Percentiles rank a stretch among this genome's conserved stretches.
Conservation (phyloP, 2,888 invertebrate genomes). For the Thera britannica region DNA sequence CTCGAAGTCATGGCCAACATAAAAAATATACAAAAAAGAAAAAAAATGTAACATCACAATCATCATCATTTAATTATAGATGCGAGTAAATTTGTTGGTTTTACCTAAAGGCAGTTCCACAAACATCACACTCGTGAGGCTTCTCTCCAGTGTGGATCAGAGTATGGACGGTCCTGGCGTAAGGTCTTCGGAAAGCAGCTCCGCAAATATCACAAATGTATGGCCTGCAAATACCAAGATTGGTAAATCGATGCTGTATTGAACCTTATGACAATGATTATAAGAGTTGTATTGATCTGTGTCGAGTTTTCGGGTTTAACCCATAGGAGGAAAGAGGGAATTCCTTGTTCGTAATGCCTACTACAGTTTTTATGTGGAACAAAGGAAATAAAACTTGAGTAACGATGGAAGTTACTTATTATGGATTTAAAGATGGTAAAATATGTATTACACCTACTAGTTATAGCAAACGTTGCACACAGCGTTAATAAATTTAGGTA, state of each 20-base stretch:
- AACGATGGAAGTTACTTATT: too few relatives aligned
- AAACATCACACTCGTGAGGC: constrained; percentile 77
- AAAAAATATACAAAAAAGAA: constrained; percentile 4
- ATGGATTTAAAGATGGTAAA: too few relatives aligned
- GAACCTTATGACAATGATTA: not conserved
- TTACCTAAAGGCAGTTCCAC: constrained; percentile 80
- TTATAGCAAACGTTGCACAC: not conserved
- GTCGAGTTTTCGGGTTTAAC: not conserved
- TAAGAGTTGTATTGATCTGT: not conserved
- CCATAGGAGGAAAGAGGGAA: constrained; percentile 1
- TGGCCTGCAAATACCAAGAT: constrained; percentile 55
- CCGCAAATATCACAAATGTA: constrained; percentile 80
- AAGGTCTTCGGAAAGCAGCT: constrained; percentile 76
- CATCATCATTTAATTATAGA: not conserved
- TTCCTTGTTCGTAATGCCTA: too few relatives aligned
- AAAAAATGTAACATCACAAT: not conserved
- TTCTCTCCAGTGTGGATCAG: constrained; percentile 80
- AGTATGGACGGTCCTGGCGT: constrained; percentile 77
- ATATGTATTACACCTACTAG: not conserved
- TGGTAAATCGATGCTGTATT: not conserved
- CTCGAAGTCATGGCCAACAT: not conserved
- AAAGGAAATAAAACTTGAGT: too few relatives aligned
- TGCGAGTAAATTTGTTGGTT: not conserved
- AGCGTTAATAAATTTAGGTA: constrained; percentile 2
- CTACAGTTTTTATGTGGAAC: too few relatives aligned